A percentile compares a stretch with the other conserved stretches of the same genome.
Evolutionary conservation across 2,888 invertebrate species (phyloP).

Genomic region (Esperia sulphurella): DNA sequence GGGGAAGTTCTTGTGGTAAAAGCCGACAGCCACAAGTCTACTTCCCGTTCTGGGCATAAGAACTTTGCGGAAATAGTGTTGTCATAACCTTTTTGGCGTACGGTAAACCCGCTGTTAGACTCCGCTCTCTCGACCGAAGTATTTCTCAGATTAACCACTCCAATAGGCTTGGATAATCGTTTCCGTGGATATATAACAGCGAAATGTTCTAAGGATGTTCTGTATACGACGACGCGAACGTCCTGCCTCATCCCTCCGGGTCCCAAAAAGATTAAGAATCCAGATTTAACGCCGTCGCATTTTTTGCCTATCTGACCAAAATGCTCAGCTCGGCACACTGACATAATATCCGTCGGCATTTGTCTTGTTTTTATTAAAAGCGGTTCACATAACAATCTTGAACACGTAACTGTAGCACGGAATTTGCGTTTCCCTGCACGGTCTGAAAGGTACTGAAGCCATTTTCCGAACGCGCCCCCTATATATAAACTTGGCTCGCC

Average conservation of each 20-base stretch:
- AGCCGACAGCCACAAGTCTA: constrained; percentile 80
- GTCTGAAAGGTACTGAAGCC: constrained; percentile 42
- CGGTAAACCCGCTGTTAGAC: constrained; percentile 71
- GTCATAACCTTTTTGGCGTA: constrained; percentile 82
- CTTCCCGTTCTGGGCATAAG: constrained; percentile 76
- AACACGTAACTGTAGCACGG: constrained; percentile 28
- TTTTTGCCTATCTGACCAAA: constrained; percentile 53
- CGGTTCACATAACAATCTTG: constrained; percentile 33
- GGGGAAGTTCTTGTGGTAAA: constrained; percentile 72
- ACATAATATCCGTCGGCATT: constrained; percentile 64
- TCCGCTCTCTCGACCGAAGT: constrained; percentile 76
- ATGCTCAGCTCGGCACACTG: constrained; percentile 47
- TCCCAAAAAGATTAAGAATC: constrained; percentile 80
- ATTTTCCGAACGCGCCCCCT: constrained; percentile 35
- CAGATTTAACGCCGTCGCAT: constrained; percentile 79
- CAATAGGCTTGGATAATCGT: constrained; percentile 80
- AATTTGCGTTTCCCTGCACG: constrained; percentile 23
- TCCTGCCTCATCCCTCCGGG: constrained; percentile 79
- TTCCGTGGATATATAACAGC: constrained; percentile 83
- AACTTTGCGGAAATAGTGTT: constrained; percentile 80
- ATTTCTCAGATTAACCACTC: constrained; percentile 81
- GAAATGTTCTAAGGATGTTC: constrained; percentile 82
- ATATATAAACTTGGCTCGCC: constrained; percentile 45
- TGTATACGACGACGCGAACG: constrained; percentile 82
- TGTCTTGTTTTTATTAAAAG: constrained; percentile 33